phyloP scores from a whole-genome alignment of 2,797 vertebrate species.

The Lutjanus argentimaculatus region DNA sequence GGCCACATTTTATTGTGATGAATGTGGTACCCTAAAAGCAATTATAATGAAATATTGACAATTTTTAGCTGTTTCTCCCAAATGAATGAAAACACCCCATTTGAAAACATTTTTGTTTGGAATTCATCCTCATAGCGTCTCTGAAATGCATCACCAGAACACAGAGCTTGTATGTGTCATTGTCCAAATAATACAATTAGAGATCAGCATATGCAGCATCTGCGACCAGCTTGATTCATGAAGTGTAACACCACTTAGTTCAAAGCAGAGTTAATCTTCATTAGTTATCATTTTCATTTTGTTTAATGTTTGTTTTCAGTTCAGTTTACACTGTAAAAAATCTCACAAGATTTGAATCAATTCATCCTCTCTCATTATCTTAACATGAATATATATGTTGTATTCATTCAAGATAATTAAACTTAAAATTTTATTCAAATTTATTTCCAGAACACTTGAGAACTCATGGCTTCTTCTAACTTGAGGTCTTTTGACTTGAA shows the following conservation, averaged over 20 bases:
- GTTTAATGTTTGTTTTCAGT: too few relatives aligned
- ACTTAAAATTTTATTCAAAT: too few relatives aligned
- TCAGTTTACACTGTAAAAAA: too few relatives aligned
- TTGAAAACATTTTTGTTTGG: background rate
- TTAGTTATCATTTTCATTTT: too few relatives aligned
- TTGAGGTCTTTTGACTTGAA: too few relatives aligned
- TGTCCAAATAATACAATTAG: conserved; percentile 1
- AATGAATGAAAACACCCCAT: conserved; percentile 4
- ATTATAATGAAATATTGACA: background rate
- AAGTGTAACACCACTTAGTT: background rate
- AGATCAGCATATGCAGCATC: background rate
- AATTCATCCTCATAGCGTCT: background rate
- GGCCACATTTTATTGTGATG: background rate
- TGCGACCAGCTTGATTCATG: background rate
- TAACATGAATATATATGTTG: too few relatives aligned
- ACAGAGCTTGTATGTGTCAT: background rate
- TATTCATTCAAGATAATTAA: too few relatives aligned
- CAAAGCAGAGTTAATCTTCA: too few relatives aligned
- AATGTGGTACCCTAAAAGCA: background rate
- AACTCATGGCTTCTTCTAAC: too few relatives aligned
- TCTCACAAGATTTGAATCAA: too few relatives aligned
- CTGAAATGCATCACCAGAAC: background rate
- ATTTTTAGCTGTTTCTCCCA: conserved; percentile 1
- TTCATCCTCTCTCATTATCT: too few relatives aligned
- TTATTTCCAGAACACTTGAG: too few relatives aligned